Evolutionary conservation across 2,888 invertebrate species (phyloP), one percentile per base, ranked within the genome.

Genomic region (Synanthedon andrenaeformis): DNA sequence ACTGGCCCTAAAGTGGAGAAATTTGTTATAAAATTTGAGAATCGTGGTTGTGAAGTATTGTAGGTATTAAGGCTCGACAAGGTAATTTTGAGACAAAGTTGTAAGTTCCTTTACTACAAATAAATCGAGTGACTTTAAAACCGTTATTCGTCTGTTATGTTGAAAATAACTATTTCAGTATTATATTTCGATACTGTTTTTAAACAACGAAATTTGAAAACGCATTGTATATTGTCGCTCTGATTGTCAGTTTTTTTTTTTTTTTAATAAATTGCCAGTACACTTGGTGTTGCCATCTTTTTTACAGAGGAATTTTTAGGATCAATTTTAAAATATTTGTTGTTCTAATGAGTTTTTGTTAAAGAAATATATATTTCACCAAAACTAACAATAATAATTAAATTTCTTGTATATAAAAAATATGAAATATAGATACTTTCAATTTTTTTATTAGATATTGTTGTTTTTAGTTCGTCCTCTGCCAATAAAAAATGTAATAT

Each of bases 31-130:
- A 59, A 61, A 62, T 68, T 70, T 49, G 67, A 63, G 64, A 62
- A 73, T 70, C 62, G 82, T 74, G 84, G 86, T 86, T 86, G 86
- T 86, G 86, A 85, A 62, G 74, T 80, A 75, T 67, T 79, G 73
- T 79, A 80, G 74, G 65, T 58, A 56, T 54, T 68, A 64, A 64
- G 62, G 51, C 8, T 12, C 35, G 35, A 35, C 35, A 35, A 10
- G 35, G 35, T 35, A 35, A 35, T 35, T 35, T 70, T 53, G 64
- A 58, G 62, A 62, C 66, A 66, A 69, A 62, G 60, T 61, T 60
- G 52, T 52, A 72, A 77, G 78, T 82, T 81, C 77, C 79, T 82
- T 83, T 70, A 62, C 60, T 61, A 35, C 35, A 64, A 67, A 65
- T 60, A 59, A 62, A 53, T 57, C 57, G 63, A 74, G 76, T 80